Conservation (phyloP, 1,140 invertebrate genomes). For the Argopecten irradians region DNA sequence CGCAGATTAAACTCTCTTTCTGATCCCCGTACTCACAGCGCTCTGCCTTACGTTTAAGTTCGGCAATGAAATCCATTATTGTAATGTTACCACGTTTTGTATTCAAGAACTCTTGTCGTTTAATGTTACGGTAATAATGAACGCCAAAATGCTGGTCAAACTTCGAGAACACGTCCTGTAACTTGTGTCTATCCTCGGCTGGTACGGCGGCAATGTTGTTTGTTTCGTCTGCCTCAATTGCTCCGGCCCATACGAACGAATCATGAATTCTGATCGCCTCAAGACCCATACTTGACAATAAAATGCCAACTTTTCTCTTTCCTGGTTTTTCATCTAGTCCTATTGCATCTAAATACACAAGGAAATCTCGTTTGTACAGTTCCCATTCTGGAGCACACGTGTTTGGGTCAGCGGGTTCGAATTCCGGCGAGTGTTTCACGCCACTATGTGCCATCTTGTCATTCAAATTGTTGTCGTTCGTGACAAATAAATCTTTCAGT, state of each 20-base stretch:
- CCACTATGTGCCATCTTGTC: not conserved
- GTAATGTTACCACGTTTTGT: conserved; percentile 40
- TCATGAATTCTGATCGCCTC: not conserved
- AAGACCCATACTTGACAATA: conserved; percentile 23
- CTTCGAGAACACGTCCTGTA: conserved; percentile 23
- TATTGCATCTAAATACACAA: conserved; percentile 27
- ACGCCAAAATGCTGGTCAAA: conserved; percentile 51
- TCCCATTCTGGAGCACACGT: conserved; percentile 30
- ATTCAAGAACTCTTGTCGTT: conserved; percentile 42
- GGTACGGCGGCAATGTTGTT: not conserved
- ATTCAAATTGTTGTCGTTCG: no score
- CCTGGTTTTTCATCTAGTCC: conserved; percentile 38
- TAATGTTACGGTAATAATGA: conserved; percentile 50
- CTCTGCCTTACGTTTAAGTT: conserved; percentile 48
- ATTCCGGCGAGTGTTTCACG: conserved; percentile 21
- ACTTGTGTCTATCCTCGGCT: conserved; percentile 32
- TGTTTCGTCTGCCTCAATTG: not conserved
- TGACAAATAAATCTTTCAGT: no score
- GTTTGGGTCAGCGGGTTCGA: conserved; percentile 12
- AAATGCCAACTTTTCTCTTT: conserved; percentile 29
- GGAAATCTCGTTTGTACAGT: conserved; percentile 23
- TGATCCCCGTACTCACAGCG: conserved; percentile 51
- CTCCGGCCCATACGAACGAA: not conserved
- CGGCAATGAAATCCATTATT: conserved; percentile 50
- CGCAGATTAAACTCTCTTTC: conserved; percentile 49